A percentile compares a stretch with the other conserved stretches of the same genome.
Evolutionary conservation across 2,888 invertebrate genomes (phyloP).

Genomic region (Mellilla xanthometata): DNA sequence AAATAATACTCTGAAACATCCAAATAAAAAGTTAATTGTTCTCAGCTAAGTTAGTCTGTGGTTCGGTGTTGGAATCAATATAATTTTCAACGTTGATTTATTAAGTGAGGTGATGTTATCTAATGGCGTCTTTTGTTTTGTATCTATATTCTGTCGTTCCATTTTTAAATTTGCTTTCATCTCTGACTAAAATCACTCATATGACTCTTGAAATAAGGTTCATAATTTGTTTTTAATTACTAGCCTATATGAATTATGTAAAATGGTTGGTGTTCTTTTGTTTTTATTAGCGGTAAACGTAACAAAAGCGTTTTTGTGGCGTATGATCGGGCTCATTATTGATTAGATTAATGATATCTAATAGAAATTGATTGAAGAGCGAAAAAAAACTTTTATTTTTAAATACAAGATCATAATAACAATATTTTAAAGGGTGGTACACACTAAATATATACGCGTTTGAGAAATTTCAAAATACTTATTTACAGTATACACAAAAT

Average conservation of each 20-base stretch:
- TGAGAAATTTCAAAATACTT: too few relatives aligned
- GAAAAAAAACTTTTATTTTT: background rate
- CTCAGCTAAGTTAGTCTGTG: constrained; percentile 10
- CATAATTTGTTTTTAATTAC: background rate
- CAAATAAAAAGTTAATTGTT: background rate
- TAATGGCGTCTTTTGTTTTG: constrained; percentile 48
- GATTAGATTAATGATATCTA: constrained; percentile 62
- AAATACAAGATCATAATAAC: too few relatives aligned
- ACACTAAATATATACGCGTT: too few relatives aligned
- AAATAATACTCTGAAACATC: background rate
- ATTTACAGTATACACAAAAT: too few relatives aligned
- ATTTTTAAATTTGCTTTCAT: background rate
- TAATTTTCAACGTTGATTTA: constrained; percentile 44
- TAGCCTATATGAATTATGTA: background rate
- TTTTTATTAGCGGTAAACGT: constrained; percentile 30
- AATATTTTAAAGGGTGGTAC: too few relatives aligned
- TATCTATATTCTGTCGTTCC: constrained; percentile 26
- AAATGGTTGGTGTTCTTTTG: constrained; percentile 15
- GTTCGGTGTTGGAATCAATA: constrained; percentile 20
- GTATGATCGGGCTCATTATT: constrained; percentile 50
- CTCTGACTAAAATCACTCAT: too few relatives aligned
- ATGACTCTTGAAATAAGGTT: background rate
- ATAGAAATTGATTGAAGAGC: constrained; percentile 1
- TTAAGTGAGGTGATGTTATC: constrained; percentile 45
- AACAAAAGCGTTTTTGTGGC: constrained; percentile 35